These are phyloP conservation scores for Oxygymnocypris stewartii DNA, from an alignment of 2,113 vertebrate genomes.

Conservation along the genomic window DNA sequence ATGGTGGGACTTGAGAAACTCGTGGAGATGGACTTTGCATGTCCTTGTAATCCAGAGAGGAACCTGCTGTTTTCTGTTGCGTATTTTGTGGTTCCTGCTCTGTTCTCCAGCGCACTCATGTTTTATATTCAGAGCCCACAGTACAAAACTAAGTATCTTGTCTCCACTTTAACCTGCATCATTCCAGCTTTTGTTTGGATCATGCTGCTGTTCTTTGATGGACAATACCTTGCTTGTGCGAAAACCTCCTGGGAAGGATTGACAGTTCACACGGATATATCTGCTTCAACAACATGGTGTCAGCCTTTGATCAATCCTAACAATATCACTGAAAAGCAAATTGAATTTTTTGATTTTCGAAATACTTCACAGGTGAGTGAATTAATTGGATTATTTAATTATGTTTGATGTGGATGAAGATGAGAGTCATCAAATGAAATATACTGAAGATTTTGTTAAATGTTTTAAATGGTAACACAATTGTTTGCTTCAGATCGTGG, in stretches of 20 bases:
- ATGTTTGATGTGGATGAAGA: not conserved
- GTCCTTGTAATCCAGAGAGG: not conserved
- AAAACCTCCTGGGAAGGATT: not conserved
- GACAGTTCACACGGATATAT: not conserved
- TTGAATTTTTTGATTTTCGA: not conserved
- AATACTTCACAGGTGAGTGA: not conserved
- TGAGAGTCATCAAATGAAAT: not conserved
- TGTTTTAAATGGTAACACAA: not conserved
- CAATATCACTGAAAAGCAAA: not conserved
- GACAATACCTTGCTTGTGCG: not conserved
- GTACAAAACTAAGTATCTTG: not conserved
- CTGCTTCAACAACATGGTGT: conserved; percentile 4
- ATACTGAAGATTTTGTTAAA: not conserved
- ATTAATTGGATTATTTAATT: not conserved
- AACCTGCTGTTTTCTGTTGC: not conserved
- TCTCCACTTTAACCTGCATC: not conserved
- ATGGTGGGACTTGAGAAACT: not conserved
- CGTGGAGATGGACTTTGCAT: not conserved
- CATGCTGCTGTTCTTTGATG: not conserved
- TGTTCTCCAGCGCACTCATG: not conserved
- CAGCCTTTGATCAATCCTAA: not conserved
- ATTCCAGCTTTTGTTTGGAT: not conserved
- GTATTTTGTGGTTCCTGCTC: not conserved
- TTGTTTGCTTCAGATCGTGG: not conserved
- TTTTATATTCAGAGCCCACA: not conserved